Evolutionary conservation across 2,113 vertebrate genomes (phyloP).

Genomic region (Peromyscus maniculatus): DNA sequence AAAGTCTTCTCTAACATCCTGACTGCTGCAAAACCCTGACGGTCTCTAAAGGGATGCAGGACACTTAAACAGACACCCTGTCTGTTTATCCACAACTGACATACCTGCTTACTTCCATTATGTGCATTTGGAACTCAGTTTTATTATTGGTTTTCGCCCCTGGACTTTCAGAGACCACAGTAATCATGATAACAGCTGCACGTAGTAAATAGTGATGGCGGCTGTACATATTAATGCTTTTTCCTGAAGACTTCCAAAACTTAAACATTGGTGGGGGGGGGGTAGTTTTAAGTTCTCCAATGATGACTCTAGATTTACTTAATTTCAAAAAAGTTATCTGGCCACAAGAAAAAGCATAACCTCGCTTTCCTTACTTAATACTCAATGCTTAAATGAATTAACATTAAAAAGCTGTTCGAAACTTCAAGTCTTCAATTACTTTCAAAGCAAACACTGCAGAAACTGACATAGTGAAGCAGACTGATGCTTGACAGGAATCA

Average conservation of each 20-base stretch:
- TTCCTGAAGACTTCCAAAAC: conserved; percentile 23
- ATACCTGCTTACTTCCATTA: not conserved
- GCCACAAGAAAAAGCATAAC: not conserved
- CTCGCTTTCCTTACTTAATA: not conserved
- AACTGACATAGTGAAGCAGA: not conserved
- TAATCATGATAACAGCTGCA: not conserved
- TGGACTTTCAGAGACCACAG: not conserved
- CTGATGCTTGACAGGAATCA: not conserved
- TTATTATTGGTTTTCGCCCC: not conserved
- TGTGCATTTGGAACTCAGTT: not conserved
- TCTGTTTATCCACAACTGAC: not conserved
- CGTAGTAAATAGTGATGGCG: not conserved
- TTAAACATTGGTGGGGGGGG: not conserved
- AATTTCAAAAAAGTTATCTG: not conserved
- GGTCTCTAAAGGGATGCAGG: not conserved
- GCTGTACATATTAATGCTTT: not conserved
- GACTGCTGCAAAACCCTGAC: not conserved
- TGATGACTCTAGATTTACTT: not conserved
- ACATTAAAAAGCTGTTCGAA: not conserved
- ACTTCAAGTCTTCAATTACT: not conserved
- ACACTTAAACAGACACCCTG: conserved; percentile 12
- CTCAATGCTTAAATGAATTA: not conserved
- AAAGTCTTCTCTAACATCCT: not conserved
- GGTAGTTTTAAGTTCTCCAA: conserved; percentile 6
- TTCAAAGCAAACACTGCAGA: conserved; percentile 40